Base-by-base conservation (phyloP, 1,140 invertebrate species). In the Drosophila malerkotliana region DNA sequence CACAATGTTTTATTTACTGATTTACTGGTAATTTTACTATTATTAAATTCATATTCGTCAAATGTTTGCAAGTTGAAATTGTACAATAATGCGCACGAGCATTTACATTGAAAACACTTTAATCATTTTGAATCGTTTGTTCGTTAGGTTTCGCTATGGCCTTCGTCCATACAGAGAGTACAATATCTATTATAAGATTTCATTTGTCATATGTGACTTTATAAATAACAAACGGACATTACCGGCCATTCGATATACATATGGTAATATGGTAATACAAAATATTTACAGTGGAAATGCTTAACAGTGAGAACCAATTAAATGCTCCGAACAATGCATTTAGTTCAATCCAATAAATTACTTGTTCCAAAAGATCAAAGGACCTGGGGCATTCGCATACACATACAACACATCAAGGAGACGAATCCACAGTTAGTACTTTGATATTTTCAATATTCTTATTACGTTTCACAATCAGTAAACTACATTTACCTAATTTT, bases 1-100 rank as follows among this genome's bases (percentile, higher is more conserved):
- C 66, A 63, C 59, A 76, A 69, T 55, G 48, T 71, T 49, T 52
- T 12, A 51, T 55, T 67, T 21, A 21, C 21, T 57, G 49, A 15
- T 51, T 76, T 75, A 34, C 41, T 55, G 37, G 45, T 73, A 34
- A 61, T 53, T 47, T 61, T 55, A 66, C 66, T 68, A 60, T 67
- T 76, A 68, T 77, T 87, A 83, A 87, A 88, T 85, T 85, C 83
- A 88, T 82, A 79, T 87, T 87, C 83, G 67, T 87, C 67, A 82
- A 85, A 87, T 80, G 62, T 60, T 83, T 83, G 69, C 69, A 79
- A 79, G 72, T 64, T 83, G 61, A 79, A 84, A 83, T 82, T 82
- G 61, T 78, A 82, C 79, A 82, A 28, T 78, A 71, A 82, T 74
- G 64, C 69, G 55, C 55, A 51, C 54, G 83, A 87, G 82, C 82